Base-by-base conservation (phyloP, 2,888 invertebrate species). In the Drosophila cognata region DNA sequence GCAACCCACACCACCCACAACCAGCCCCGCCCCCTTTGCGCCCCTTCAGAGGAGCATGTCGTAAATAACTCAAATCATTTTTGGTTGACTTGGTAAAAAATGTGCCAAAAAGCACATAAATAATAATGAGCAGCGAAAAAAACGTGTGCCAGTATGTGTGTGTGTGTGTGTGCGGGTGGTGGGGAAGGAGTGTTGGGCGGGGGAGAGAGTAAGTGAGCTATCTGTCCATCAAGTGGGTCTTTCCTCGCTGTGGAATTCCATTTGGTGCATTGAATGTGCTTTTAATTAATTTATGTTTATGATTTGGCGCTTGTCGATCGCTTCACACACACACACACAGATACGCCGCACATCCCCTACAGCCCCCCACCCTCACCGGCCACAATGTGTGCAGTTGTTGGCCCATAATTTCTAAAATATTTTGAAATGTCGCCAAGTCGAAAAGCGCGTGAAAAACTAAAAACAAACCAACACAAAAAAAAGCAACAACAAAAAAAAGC, bases 371-470 rank as follows among this genome's bases (percentile, higher is more conserved):
- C 18, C 38, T 1, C n/a, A 16, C 33, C 46, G 1, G 6, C 5
- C 21, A 28, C 36, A 13, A 29, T 60, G 55, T 36, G 33, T 64
- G 71, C 88, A 86, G 86, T 86, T 86, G 86, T 82, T 86, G 77
- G 71, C 60, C 75, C 82, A 89, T 89, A 84, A 88, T 89, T 86
- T 82, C 58, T n/a, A 53, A 71, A 75, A 80, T 73, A 77, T 84
- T 85, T 84, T 82, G 86, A 86, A 87, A 89, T 88, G 80, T 73
- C 80, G 88, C 88, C 89, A 87, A 86, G 82, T 84, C 89, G 84
- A 77, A 75, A 82, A 84, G 73, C 71, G 74, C 72, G 74, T 68
- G 74, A 76, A 68, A 73, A 63, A 62, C 31, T 25, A 36, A 43
- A 51, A 58, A 74, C 28, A 48, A 48, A 21, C 33, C 33, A 33